Conservation (phyloP, 2,113 vertebrate species). For the Rhegmatorhina hoffmannsi region DNA sequence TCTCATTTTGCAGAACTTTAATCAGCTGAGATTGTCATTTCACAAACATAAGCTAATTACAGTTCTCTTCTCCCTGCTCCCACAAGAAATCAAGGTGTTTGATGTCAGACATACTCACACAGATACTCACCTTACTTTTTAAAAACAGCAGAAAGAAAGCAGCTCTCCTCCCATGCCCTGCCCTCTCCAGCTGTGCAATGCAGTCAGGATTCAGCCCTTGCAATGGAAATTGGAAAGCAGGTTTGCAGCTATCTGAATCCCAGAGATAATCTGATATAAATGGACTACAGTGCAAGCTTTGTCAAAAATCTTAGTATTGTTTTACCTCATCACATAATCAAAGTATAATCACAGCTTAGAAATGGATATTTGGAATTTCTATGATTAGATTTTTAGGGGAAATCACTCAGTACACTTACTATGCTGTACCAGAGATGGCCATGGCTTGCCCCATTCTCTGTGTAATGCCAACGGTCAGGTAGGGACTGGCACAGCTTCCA, state of each 20-base stretch:
- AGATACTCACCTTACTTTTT: not conserved
- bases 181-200: not conserved
- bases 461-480: not conserved
- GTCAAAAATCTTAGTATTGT: not conserved
- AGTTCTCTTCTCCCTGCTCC: not conserved
- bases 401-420: not conserved
- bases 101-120: not conserved
- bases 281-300: not conserved
- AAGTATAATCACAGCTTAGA: not conserved
- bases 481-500: not conserved
- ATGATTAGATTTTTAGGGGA: not conserved
- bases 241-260: constrained; percentile 11
- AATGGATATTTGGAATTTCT: not conserved
- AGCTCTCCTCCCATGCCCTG: not conserved
- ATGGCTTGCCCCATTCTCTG: not conserved
- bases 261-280: constrained; percentile 48
- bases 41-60: not conserved
- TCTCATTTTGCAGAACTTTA: not conserved
- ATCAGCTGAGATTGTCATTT: not conserved
- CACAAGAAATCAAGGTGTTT: not conserved
- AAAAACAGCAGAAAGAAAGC: not conserved
- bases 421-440: not conserved
- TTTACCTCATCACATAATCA: constrained; percentile 33
- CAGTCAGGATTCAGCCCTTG: not conserved
- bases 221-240: constrained; percentile 30